Conservation (phyloP, 2,113 vertebrate genomes). For the Malurus elegans region DNA sequence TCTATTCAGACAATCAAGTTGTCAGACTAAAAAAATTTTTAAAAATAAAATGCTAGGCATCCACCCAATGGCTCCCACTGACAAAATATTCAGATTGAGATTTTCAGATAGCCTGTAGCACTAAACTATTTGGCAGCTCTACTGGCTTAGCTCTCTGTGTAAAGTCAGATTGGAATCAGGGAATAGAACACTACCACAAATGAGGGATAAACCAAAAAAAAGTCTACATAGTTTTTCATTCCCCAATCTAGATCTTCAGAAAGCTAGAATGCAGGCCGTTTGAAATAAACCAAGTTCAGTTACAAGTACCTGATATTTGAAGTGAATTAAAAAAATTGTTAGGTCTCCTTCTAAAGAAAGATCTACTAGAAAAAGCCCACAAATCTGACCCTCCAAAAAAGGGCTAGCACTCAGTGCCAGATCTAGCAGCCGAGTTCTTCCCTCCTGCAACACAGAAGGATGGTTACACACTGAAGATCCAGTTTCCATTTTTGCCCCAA, state of each 20-base stretch:
- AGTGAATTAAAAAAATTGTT: neutral
- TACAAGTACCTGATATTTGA: neutral
- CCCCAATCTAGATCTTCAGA: neutral
- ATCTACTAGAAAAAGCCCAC: neutral
- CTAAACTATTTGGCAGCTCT: constrained; percentile 22
- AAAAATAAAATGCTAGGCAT: neutral
- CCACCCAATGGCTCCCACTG: constrained; percentile 26
- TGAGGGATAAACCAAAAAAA: neutral
- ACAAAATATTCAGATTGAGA: constrained; percentile 47
- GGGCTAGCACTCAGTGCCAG: neutral
- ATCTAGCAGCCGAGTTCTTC: neutral
- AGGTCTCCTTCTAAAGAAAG: neutral
- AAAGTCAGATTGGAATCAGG: neutral
- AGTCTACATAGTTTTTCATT: neutral
- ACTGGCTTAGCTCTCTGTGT: neutral
- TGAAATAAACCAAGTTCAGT: neutral
- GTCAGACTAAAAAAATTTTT: neutral
- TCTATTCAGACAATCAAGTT: neutral
- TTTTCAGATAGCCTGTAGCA: constrained; percentile 39
- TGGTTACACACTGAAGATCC: neutral
- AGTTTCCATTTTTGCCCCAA: neutral
- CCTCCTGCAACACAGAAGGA: neutral
- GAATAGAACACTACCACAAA: neutral
- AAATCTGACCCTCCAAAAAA: neutral
- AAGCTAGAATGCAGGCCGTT: neutral